These are phyloP conservation scores for Eupelmus urozonus DNA, from an alignment of 2,888 invertebrate species.

Conservation along the genomic window DNA sequence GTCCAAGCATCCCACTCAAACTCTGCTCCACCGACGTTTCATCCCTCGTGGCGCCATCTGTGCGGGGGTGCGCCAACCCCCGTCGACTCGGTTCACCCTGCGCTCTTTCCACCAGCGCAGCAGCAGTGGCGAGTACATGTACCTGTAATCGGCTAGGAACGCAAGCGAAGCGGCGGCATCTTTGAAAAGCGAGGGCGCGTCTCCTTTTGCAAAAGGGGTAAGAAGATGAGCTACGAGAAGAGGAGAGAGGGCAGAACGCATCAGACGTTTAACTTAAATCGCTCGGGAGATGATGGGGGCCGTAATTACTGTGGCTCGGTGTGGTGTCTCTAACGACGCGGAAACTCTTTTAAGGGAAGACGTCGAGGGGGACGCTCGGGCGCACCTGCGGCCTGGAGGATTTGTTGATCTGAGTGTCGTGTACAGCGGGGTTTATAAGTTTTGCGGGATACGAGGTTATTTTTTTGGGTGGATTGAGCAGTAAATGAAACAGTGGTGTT, in stretches of 20 bases:
- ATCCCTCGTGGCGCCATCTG: conserved; percentile 61
- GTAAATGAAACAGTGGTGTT: no score
- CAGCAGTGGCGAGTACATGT: conserved; percentile 14
- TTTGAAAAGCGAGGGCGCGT: background rate
- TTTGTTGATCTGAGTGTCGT: background rate
- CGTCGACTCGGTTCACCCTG: conserved; percentile 55
- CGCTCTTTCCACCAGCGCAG: conserved; percentile 56
- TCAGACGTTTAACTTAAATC: conserved; percentile 14
- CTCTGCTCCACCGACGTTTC: background rate
- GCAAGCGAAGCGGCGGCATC: background rate
- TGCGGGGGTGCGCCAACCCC: conserved; percentile 52
- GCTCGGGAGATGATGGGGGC: conserved; percentile 24
- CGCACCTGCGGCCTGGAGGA: background rate
- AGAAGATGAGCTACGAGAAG: no score
- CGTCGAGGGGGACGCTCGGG: background rate
- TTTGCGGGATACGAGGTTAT: no score
- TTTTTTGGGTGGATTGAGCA: no score
- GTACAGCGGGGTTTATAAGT: no score
- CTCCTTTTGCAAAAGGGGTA: background rate
- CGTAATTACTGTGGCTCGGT: conserved; percentile 5
- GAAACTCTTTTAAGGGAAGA: background rate
- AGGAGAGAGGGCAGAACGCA: background rate
- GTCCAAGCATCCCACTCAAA: background rate
- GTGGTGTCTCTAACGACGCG: background rate
- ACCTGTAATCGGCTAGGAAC: conserved; percentile 56